Evolutionary conservation across 2,113 vertebrate genomes (phyloP).

Genomic region (Bos javanicus): DNA sequence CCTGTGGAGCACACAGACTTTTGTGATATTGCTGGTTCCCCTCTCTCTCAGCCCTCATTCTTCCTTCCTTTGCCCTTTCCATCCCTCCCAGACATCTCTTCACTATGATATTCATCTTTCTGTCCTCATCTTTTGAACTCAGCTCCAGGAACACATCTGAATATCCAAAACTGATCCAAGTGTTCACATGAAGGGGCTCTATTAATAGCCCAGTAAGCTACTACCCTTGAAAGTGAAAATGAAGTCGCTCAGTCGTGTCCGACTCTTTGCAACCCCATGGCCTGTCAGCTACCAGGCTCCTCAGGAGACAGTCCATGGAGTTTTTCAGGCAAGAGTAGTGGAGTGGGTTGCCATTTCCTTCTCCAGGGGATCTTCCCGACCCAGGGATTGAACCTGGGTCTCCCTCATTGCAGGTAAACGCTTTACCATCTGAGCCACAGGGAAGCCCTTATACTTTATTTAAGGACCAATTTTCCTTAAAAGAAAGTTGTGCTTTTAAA

Average conservation of each 20-base stretch:
- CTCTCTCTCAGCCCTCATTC: neutral
- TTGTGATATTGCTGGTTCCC: neutral
- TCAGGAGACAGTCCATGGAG: neutral
- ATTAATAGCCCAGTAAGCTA: neutral
- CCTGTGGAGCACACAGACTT: rapidly evolving
- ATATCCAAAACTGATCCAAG: neutral
- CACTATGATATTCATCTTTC: neutral
- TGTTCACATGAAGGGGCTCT: neutral
- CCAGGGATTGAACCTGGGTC: neutral
- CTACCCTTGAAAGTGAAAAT: neutral
- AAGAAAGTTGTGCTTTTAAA: neutral
- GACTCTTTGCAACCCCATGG: neutral
- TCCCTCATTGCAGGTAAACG: rapidly evolving
- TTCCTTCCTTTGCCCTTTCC: neutral
- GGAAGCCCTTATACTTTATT: neutral
- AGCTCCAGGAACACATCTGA: neutral
- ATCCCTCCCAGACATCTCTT: neutral
- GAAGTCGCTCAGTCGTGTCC: neutral
- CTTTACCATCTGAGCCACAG: neutral
- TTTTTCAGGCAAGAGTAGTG: neutral
- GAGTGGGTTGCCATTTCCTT: neutral
- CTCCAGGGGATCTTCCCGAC: too few species aligned
- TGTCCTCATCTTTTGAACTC: neutral
- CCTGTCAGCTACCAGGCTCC: neutral
- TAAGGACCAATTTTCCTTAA: neutral